Evolutionary conservation across 2,113 vertebrate genomes (phyloP).

Genomic region (Cyanistes caeruleus): DNA sequence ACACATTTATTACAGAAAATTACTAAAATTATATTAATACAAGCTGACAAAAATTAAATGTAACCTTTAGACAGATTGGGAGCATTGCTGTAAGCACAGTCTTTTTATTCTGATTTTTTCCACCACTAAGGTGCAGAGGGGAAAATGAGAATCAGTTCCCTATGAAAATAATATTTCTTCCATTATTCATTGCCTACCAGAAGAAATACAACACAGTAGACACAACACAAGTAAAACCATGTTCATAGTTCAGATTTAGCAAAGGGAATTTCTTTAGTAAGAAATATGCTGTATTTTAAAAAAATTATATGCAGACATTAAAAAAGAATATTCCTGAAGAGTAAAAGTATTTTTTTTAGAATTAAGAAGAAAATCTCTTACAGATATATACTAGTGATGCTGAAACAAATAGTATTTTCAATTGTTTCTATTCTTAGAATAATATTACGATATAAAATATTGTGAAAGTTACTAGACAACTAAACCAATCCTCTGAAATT

Average conservation of each 20-base stretch:
- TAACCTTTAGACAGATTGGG: background rate
- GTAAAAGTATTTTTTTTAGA: background rate
- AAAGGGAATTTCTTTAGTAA: background rate
- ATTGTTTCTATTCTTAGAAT: background rate
- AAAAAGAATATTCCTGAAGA: background rate
- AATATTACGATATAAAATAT: background rate
- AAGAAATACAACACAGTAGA: background rate
- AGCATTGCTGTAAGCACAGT: background rate
- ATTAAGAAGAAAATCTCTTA: background rate
- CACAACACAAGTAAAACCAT: background rate
- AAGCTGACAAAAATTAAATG: conserved; percentile 7
- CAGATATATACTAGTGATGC: background rate
- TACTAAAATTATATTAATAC: background rate
- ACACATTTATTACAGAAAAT: conserved; percentile 61
- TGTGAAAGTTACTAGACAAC: background rate
- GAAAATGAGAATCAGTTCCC: background rate
- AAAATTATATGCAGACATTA: background rate
- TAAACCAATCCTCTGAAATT: background rate
- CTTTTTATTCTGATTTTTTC: background rate
- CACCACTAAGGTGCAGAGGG: background rate
- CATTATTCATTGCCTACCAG: background rate
- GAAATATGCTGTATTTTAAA: background rate
- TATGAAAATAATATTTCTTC: background rate
- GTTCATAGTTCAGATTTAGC: background rate
- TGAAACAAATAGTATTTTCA: background rate